These are phyloP conservation scores for Platichthys stellatus DNA, from an alignment of 2,113 vertebrate species.

Conservation along the genomic window DNA sequence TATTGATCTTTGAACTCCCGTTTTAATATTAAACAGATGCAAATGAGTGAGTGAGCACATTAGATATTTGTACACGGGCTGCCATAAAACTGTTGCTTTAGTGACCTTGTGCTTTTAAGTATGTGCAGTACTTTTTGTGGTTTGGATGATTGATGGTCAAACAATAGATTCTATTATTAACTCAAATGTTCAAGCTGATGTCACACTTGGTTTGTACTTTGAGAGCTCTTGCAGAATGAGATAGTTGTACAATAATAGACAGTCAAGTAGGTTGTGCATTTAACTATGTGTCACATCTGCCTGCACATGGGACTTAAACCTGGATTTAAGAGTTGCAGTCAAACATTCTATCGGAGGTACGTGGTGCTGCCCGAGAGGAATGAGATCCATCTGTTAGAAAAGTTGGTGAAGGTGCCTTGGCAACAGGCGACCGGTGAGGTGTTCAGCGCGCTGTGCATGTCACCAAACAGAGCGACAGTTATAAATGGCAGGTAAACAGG, in stretches of 20 bases:
- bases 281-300: neutral
- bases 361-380: neutral
- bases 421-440: constrained; percentile 27
- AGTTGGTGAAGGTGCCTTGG: constrained; percentile 10
- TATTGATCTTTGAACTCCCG: constrained; percentile 24
- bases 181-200: too few species aligned
- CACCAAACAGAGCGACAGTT: constrained; percentile 23
- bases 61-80: neutral
- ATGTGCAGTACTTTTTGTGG: neutral
- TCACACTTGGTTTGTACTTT: neutral
- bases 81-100: neutral
- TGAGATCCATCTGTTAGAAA: constrained; percentile 29
- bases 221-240: neutral
- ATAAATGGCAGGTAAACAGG: constrained; percentile 41
- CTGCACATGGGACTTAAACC: neutral
- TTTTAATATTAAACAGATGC: constrained; percentile 6
- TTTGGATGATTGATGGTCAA: neutral
- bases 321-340: neutral
- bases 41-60: neutral
- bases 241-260: neutral
- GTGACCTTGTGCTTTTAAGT: neutral
- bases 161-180: neutral
- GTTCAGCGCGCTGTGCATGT: neutral
- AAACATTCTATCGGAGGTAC: neutral
- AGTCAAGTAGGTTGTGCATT: neutral